Conservation (phyloP, 1,140 invertebrate species). For the Varroa destructor region DNA sequence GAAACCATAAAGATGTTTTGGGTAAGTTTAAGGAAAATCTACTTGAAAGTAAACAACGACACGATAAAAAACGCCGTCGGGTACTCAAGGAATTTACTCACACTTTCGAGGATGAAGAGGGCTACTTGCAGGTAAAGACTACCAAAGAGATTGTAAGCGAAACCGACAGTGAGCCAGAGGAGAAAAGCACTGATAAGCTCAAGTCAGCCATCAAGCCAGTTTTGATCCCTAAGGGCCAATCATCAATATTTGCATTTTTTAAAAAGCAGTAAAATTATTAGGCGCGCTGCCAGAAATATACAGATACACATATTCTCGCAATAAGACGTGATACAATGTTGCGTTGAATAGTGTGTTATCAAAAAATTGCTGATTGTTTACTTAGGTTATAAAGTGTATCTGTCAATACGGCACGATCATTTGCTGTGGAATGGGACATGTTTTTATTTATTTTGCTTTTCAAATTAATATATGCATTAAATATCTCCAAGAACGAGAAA, state of each 20-base stretch:
- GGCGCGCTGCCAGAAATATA: too few species aligned
- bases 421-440: too few species aligned
- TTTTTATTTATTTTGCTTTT: too few species aligned
- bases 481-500: too few species aligned
- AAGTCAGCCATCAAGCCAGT: background rate
- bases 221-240: background rate
- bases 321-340: too few species aligned
- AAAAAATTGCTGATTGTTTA: too few species aligned
- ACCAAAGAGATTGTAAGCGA: slow-evolving; percentile 18
- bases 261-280: background rate
- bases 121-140: background rate
- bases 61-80: background rate
- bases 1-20: too few species aligned
- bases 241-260: slow-evolving; percentile 6
- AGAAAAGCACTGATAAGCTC: background rate
- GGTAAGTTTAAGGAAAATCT: background rate
- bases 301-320: too few species aligned
- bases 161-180: slow-evolving; percentile 14
- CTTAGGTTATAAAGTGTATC: too few species aligned
- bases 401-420: too few species aligned
- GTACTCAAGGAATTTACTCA: slow-evolving; percentile 21
- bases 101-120: slow-evolving; percentile 14
- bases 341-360: too few species aligned
- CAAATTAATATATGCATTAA: too few species aligned
- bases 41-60: background rate